phyloP scores from a whole-genome alignment of 1,140 invertebrate genomes.

The Carposina sasakii region DNA sequence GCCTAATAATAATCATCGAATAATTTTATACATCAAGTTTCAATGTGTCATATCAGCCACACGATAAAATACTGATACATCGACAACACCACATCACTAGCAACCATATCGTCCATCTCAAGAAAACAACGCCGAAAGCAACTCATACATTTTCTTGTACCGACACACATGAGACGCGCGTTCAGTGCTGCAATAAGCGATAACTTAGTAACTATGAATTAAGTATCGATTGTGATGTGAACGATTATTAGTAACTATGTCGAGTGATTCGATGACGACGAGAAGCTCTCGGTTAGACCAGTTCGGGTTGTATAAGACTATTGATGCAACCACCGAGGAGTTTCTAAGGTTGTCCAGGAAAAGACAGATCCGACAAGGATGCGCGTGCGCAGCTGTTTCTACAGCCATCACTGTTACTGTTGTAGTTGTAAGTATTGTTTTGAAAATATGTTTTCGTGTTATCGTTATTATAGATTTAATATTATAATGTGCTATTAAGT shows the following conservation, averaged over 20 bases:
- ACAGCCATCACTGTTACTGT: constrained; percentile 56
- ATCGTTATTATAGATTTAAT: background rate
- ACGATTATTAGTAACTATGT: constrained; percentile 42
- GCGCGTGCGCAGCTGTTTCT: constrained; percentile 54
- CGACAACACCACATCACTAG: too few relatives aligned
- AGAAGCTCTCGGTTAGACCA: constrained; percentile 40
- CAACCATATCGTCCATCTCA: too few relatives aligned
- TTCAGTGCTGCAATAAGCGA: too few relatives aligned
- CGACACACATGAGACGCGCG: constrained; percentile 31
- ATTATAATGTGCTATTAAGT: too few relatives aligned
- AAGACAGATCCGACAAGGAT: constrained; percentile 55
- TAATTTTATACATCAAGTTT: too few relatives aligned
- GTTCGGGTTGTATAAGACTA: constrained; percentile 58
- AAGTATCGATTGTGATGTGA: constrained; percentile 57
- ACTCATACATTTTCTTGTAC: constrained; percentile 45
- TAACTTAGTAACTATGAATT: too few relatives aligned
- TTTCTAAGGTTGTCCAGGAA: constrained; percentile 54
- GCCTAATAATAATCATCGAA: too few relatives aligned
- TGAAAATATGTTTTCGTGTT: background rate
- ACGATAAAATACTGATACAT: too few relatives aligned
- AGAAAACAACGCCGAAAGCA: too few relatives aligned
- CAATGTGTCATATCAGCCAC: too few relatives aligned
- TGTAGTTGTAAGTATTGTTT: constrained; percentile 51
- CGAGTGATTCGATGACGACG: constrained; percentile 44
- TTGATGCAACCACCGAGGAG: constrained; percentile 59